phyloP scores from a whole-genome alignment of 2,888 invertebrate species.

The Perithous albicinctus region DNA sequence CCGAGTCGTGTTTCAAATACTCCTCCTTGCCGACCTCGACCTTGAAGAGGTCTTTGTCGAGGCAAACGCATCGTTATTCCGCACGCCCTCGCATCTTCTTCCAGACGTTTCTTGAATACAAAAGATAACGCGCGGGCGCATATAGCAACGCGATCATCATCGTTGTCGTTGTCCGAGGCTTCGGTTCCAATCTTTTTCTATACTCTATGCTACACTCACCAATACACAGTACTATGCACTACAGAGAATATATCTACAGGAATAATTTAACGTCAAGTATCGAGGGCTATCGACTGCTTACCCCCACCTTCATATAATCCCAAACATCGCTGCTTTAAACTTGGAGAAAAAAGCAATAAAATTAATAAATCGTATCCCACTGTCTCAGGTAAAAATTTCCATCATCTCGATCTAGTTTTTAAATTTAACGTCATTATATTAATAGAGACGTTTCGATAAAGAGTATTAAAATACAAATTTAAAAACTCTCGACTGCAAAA shows the following conservation, averaged over 20 bases:
- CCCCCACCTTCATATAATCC: neutral
- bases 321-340: neutral
- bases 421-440: neutral
- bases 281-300: neutral
- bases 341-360: neutral
- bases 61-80: conserved; percentile 82
- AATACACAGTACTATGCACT: neutral
- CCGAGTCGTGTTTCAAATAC: conserved; percentile 17
- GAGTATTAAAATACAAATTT: too few relatives aligned
- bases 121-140: conserved; percentile 64
- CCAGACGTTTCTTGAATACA: conserved; percentile 79
- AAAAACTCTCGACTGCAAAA: too few relatives aligned
- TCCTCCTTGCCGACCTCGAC: conserved; percentile 75
- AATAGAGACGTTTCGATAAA: too few relatives aligned
- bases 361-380: neutral
- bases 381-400: neutral
- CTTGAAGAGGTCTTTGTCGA: conserved; percentile 84
- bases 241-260: neutral
- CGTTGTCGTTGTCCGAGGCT: conserved; percentile 12
- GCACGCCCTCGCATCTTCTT: conserved; percentile 80
- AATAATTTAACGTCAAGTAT: conserved; percentile 5
- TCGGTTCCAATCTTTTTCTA: neutral
- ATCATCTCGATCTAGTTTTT: neutral
- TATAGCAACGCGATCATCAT: neutral
- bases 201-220: neutral